phyloP scores from a whole-genome alignment of 2,888 invertebrate species.

The Ennomos fuscantarius region DNA sequence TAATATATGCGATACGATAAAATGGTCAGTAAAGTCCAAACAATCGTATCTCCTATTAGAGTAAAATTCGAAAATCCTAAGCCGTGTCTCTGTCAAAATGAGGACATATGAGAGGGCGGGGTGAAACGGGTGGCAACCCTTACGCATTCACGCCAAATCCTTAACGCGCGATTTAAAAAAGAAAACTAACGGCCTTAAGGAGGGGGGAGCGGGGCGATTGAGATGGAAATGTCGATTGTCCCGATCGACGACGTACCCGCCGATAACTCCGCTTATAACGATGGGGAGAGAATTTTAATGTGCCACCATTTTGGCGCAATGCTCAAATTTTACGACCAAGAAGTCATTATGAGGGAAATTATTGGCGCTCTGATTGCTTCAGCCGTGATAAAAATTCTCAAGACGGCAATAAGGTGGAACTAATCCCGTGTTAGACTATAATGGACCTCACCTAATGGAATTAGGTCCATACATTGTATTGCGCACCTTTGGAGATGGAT shows the following conservation, averaged over 20 bases:
- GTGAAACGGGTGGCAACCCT: slow-evolving; percentile 70
- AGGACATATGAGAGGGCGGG: slow-evolving; percentile 76
- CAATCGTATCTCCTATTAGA: slow-evolving; percentile 47
- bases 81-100: slow-evolving; percentile 62
- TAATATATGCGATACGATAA: slow-evolving; percentile 14
- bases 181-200: slow-evolving; percentile 78
- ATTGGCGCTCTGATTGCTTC: slow-evolving; percentile 85
- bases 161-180: slow-evolving; percentile 85
- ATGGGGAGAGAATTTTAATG: slow-evolving; percentile 85
- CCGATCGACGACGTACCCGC: slow-evolving; percentile 69
- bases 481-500: slow-evolving; percentile 13
- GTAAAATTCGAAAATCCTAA: slow-evolving; percentile 56
- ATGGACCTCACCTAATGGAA: slow-evolving; percentile 63
- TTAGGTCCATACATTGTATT: slow-evolving; percentile 54
- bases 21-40: slow-evolving; percentile 32
- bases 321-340: slow-evolving; percentile 84
- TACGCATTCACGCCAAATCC: slow-evolving; percentile 82
- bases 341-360: slow-evolving; percentile 85
- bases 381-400: slow-evolving; percentile 84
- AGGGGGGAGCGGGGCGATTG: slow-evolving; percentile 65
- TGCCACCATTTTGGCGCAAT: slow-evolving; percentile 85
- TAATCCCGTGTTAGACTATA: slow-evolving; percentile 79
- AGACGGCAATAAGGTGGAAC: slow-evolving; percentile 84
- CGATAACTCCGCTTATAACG: slow-evolving; percentile 83
- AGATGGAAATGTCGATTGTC: slow-evolving; percentile 83